A percentile compares a stretch with the other conserved stretches of the same genome.
Conservation (phyloP, 2,888 invertebrate genomes). For the Strigamia transsilvanica region DNA sequence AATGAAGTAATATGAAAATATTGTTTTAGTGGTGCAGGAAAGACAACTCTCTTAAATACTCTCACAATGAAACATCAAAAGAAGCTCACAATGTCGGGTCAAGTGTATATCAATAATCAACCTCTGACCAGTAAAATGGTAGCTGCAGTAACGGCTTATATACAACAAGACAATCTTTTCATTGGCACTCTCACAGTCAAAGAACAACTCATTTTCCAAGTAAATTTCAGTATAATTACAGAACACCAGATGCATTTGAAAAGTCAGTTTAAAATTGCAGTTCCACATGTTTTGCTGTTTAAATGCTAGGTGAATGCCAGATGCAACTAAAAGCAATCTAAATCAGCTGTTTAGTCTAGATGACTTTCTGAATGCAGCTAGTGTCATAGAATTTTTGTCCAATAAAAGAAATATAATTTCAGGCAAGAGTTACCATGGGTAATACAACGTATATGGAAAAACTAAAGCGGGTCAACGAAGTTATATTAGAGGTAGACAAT, state of each 20-base stretch:
- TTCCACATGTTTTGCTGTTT: too few species aligned
- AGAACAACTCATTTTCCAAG: constrained; percentile 62
- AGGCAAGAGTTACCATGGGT: constrained; percentile 85
- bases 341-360: too few species aligned
- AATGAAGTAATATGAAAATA: too few species aligned
- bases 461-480: constrained; percentile 82
- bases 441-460: constrained; percentile 77
- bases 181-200: constrained; percentile 87
- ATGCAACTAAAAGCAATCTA: too few species aligned
- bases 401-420: constrained; percentile 57
- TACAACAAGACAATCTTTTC: constrained; percentile 93
- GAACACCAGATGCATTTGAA: constrained; percentile 74
- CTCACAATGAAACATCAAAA: constrained; percentile 73
- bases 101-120: constrained; percentile 74
- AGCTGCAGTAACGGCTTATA: constrained; percentile 84
- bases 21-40: constrained; percentile 39
- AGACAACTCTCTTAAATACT: constrained; percentile 87
- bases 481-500: constrained; percentile 74
- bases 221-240: not conserved
- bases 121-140: constrained; percentile 74
- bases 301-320: too few species aligned
- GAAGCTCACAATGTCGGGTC: constrained; percentile 63
- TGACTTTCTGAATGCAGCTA: too few species aligned
- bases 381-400: too few species aligned
- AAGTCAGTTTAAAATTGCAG: not conserved